Conservation (phyloP, 2,113 vertebrate genomes). For the Rattus rattus region DNA sequence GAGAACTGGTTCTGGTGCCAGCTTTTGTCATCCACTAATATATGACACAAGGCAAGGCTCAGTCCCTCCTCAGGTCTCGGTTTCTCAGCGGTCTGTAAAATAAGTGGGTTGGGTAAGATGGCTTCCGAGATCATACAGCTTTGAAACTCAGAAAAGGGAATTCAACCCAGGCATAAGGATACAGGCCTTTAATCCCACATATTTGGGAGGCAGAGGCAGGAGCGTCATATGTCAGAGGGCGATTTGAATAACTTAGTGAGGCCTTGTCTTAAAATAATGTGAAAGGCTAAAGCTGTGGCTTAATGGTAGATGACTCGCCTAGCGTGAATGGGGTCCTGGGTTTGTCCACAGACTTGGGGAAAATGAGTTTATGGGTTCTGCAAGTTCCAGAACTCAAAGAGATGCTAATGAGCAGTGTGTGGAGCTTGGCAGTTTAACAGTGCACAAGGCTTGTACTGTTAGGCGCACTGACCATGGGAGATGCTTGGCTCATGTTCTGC, state of each 20-base stretch:
- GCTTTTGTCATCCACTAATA: background rate
- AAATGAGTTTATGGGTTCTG: background rate
- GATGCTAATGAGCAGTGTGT: slow-evolving; percentile 9
- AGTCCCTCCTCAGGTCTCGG: background rate
- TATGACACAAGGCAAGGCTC: background rate
- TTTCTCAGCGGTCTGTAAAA: slow-evolving; percentile 22
- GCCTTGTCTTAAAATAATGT: background rate
- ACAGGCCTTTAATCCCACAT: background rate
- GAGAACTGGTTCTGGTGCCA: slow-evolving; percentile 1
- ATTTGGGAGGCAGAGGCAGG: background rate
- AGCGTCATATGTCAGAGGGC: too few relatives aligned
- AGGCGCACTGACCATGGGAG: background rate
- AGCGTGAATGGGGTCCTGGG: background rate
- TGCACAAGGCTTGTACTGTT: slow-evolving; percentile 1
- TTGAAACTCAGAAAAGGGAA: slow-evolving; percentile 27
- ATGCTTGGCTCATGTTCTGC: background rate
- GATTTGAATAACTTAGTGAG: background rate
- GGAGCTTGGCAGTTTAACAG: background rate
- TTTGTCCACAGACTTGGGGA: background rate
- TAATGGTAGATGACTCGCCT: background rate
- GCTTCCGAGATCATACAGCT: background rate
- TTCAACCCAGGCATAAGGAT: background rate
- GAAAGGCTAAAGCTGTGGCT: background rate
- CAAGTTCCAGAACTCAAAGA: slow-evolving; percentile 16
- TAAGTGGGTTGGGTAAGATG: background rate